Base-by-base conservation (phyloP, 2,797 vertebrate species). In the Rhodeus uyekii region DNA sequence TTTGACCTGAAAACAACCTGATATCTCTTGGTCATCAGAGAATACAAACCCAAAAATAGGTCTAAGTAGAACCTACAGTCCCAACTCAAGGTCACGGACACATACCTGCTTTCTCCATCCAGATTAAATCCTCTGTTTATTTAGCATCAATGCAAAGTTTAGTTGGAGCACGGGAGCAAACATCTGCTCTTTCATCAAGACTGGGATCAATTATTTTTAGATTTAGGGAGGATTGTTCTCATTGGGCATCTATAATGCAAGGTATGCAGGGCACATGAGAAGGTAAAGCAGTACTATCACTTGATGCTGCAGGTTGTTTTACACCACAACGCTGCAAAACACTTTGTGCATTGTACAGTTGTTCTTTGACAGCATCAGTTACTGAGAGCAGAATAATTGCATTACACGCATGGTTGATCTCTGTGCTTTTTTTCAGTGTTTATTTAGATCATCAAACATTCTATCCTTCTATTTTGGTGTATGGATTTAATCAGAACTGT, bases 1-100 rank as follows among this genome's bases (percentile, higher is more conserved):
- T 27, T 63, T 60, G 61, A 64, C 53, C 79, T 72, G 29, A 75
- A 87, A 68, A 83, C 55, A 80, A 77, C 53, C 69, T 83, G 85
- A 89, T 84, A 84, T 84, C 73, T 82, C 77, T 74, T 85, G 76
- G 71, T 81, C 85, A 86, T 80, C 72, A 85, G 87, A 88, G 86
- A 87, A 86, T 84, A 80, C 71, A 73, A 61, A 81, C 72, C 84
- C 81, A 87, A 65, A 91, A 90, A 90, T 87, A 90, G 83, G 58
- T 77, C 36, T 65, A 76, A 81, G 76, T 71, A 86, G 69, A 78
- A 86, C 48, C 74, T 83, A 85, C 64, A 82, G 60, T 81, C 65
- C 39, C 65, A 79, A 82, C 50, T 84, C 72, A 89, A 88, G 86
- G 86, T 89, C 84, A 84, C 60, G 55, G 65, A 82, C 76, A 60